These are phyloP conservation scores for Charadrius vociferus DNA, from an alignment of 2,113 vertebrate species.

Conservation along the genomic window DNA sequence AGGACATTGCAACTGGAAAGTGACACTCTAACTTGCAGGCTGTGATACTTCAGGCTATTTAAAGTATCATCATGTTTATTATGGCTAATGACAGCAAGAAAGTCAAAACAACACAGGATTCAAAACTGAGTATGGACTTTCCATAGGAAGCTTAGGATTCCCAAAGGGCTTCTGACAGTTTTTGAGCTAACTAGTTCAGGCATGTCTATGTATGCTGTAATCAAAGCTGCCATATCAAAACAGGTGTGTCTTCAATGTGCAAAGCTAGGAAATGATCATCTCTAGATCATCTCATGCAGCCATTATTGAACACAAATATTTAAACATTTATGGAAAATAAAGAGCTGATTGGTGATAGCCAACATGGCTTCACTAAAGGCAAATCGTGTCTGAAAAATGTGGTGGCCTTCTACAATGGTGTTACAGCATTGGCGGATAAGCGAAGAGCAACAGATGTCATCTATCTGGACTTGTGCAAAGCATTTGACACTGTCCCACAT, in stretches of 20 bases:
- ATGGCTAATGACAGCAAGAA: not conserved
- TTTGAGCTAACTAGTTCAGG: not conserved
- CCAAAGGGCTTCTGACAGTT: not conserved
- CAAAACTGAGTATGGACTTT: not conserved
- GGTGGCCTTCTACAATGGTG: not conserved
- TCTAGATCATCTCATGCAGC: not conserved
- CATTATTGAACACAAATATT: not conserved
- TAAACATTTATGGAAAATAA: not conserved
- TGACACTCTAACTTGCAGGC: not conserved
- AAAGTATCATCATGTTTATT: not conserved
- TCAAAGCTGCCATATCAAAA: not conserved
- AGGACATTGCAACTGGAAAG: not conserved
- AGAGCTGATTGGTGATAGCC: not conserved
- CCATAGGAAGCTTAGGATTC: not conserved
- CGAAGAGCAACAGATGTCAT: not conserved
- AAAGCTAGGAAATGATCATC: not conserved
- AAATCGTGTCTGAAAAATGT: not conserved
- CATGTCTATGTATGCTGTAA: not conserved
- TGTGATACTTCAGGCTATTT: not conserved
- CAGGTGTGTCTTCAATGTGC: not conserved
- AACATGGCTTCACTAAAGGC: not conserved
- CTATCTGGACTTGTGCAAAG: not conserved
- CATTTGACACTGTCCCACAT: not conserved
- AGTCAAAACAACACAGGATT: not conserved
- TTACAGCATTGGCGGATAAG: not conserved